phyloP scores from a whole-genome alignment of 2,888 invertebrate species.

The Mesorhabditis belari region DNA sequence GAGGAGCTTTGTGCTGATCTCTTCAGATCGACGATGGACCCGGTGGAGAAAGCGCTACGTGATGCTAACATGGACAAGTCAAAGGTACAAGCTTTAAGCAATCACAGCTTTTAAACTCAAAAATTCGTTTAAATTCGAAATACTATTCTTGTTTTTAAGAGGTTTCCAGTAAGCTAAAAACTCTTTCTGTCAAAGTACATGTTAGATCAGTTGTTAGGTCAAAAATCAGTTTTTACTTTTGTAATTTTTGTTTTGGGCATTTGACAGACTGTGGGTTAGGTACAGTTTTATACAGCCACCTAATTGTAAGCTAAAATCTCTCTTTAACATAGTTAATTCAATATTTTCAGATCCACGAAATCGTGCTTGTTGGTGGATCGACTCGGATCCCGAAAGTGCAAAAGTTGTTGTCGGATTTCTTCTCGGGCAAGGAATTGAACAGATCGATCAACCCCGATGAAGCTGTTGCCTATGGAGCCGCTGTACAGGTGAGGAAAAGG shows the following conservation, averaged over 20 bases:
- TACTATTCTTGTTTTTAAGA: too few relatives aligned
- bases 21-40: slow-evolving; percentile 89
- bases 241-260: too few relatives aligned
- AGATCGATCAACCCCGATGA: slow-evolving; percentile 90
- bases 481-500: slow-evolving; percentile 14
- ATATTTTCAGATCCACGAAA: slow-evolving; percentile 61
- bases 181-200: too few relatives aligned
- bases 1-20: slow-evolving; percentile 92
- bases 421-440: slow-evolving; percentile 88
- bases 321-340: too few relatives aligned
- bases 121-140: too few relatives aligned
- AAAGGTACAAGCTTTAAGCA: slow-evolving; percentile 5
- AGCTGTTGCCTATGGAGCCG: slow-evolving; percentile 87
- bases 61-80: slow-evolving; percentile 93
- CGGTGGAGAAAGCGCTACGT: slow-evolving; percentile 87
- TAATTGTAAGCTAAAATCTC: too few relatives aligned
- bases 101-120: too few relatives aligned
- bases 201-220: too few relatives aligned
- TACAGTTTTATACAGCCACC: too few relatives aligned
- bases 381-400: slow-evolving; percentile 96
- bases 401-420: slow-evolving; percentile 75
- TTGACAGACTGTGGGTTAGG: too few relatives aligned
- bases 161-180: too few relatives aligned
- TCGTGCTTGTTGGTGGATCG: slow-evolving; percentile 76
- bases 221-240: too few relatives aligned